Base-by-base conservation (phyloP, 2,888 invertebrate genomes). In the Lordiphosa andalusiaca region DNA sequence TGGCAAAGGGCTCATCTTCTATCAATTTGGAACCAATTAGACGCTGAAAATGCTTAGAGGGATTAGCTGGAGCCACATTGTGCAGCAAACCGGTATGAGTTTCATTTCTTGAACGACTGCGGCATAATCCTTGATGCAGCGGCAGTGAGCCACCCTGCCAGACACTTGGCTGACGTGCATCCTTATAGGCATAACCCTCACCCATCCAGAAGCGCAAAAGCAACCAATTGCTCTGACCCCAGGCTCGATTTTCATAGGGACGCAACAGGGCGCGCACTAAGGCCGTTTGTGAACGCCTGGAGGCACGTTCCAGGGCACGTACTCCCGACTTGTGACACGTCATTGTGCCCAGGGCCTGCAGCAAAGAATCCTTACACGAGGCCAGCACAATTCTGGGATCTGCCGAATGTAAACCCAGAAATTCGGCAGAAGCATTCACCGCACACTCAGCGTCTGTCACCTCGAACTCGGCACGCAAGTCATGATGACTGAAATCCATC, bases 201-300 rank as follows among this genome's bases (percentile, higher is more conserved):
- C 96, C 96, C 84, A 95, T 93, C 96, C 96, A 96, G 84, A 96
- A 94, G 50, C 95, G 90, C 13, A 95, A 93, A 37, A 96, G 90
- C 64, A 96, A 93, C 95, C 95, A 96, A 90, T 96, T 96, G 48
- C 94, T 95, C 82, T 95, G 95, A 12, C 95, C 95, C 94, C 94
- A 93, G 1, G 95, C 94, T 35, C 95, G 91, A 87, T 95, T 95
- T 88, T 95, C 95, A 84, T 95, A 95, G 0, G 95, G 95, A 6
- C 93, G 91, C 21, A 96, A 88, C 58, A 96, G 88, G 55, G 94
- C 93, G 36, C 92, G 91, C 0, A 95, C 92, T 90, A 96, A 92
- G 37, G 90, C 90, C 77, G 91, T 86, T 75, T 93, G 93, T 62
- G 93, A 92, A 12, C 57, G 62, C 58, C 76, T 86, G 2, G 94